Base-by-base conservation (phyloP, 1,140 invertebrate genomes). In the Contarinia nasturtii region DNA sequence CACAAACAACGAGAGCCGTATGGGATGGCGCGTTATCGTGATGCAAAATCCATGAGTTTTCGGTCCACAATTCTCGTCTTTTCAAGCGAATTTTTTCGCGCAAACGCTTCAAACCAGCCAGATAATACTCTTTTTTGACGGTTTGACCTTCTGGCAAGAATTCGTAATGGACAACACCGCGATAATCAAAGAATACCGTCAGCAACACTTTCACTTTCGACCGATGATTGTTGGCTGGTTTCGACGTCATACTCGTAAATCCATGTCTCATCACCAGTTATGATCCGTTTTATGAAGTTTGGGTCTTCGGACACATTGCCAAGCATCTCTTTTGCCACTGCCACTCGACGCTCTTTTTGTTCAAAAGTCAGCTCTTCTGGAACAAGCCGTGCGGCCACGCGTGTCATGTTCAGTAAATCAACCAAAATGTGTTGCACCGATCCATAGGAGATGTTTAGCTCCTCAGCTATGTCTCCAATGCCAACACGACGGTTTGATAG, bases 111-210 rank as follows among this genome's bases (percentile, higher is more conserved):
- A 60, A 21, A 27, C 59, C 51, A 1, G 54, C 37, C 15, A 48
- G 27, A 27, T 57, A 57, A 33, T 55, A 57, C 18, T 57, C 48
- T 37, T 58, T 56, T 54, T 59, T 57, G 27, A 59, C 50, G 20
- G 54, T 59, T 46, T 48, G 51, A 51, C 54, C 49, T 46, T 56
- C 22, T 53, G 53, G 53, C 44, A 59, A 53, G 51, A 58, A 59
- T 47, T 58, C 53, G 48, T 54, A 44, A 51, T 57, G 53, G 45
- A 57, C 51, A 19, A 53, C 47, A 40, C 55, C 52, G 27, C 47
- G 49, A 48, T 45, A 50, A 52, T 56, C 51, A 38, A 53, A 55
- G 49, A 57, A 57, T 55, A 54, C 27, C 3, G 10, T 27, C 4
- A 27, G 27, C 27, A 27, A 5, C 27, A 27, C 27, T 10, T 27